Base-by-base conservation (phyloP, 2,888 invertebrate species). In the Malthinus flaveolus region DNA sequence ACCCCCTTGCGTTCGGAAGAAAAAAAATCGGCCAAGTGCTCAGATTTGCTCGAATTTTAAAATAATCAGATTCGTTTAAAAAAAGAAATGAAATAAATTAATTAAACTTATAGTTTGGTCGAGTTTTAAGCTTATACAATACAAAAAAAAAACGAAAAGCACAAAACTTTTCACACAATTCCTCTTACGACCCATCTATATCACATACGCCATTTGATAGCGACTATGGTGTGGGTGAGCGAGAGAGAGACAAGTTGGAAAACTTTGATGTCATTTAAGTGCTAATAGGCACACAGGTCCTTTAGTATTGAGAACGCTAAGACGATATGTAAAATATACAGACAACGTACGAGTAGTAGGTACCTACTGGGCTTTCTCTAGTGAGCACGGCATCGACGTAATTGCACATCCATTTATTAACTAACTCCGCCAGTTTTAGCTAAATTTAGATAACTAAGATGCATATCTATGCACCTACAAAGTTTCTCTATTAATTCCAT, bases 311-410 rank as follows among this genome's bases (percentile, higher is more conserved):
- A 31, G 46, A 37, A 37, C 23, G 49, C 37, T 37, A 32, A 32
- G 15, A 12, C n/a, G 48, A 48, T 47, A 54, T 54, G 48, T 54
- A 54, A 54, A 54, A 48, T 54, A 48, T 48, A 55, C 33, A 48
- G 39, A 39, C 15, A 31, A 3, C 32, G 33, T 47, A 37, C 12
- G 23, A 10, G 35, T 9, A 33, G 33, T 42, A n/a, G 5, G 23
- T 23, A 2, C 23, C 5, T 2, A 23, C 23, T 23, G 23, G 23
- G 23, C 23, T 23, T 23, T 23, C 23, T 23, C 23, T 23, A 23
- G 3, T 23, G 23, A 23, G 42, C 49, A 55, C 11, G 39, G 49
- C 48, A 47, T 33, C 15, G 23, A 32, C 44, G 55, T 55, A 55
- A 55, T 55, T 55, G 48, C 55, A 49, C 49, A 49, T 55, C 44